phyloP scores from a whole-genome alignment of 2,113 vertebrate species.

The Taurulus bubalis region DNA sequence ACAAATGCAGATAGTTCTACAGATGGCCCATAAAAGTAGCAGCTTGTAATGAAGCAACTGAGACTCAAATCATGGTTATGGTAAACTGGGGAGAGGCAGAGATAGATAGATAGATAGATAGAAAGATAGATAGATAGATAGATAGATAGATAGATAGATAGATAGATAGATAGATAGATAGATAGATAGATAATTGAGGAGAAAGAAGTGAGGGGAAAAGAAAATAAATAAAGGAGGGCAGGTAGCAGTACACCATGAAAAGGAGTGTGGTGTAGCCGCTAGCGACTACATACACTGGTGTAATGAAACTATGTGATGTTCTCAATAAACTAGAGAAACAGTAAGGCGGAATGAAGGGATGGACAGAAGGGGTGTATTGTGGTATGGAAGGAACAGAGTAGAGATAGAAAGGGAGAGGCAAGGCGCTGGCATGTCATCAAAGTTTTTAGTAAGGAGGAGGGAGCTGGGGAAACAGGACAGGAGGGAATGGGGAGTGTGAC shows the following conservation, averaged over 20 bases:
- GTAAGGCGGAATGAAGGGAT: slow-evolving; percentile 35
- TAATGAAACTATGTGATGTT: slow-evolving; percentile 72
- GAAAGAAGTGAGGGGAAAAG: slow-evolving; percentile 47
- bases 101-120: slow-evolving; percentile 26
- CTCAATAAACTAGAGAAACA: slow-evolving; percentile 61
- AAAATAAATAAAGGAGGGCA: slow-evolving; percentile 68
- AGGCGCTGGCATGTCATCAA: slow-evolving; percentile 37
- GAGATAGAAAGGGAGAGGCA: not conserved
- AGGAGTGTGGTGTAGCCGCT: slow-evolving; percentile 54
- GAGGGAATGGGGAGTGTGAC: slow-evolving; percentile 8
- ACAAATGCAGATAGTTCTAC: slow-evolving; percentile 76
- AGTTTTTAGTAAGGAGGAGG: slow-evolving; percentile 38
- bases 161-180: slow-evolving; percentile 53
- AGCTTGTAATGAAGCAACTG: slow-evolving; percentile 82
- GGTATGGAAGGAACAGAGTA: slow-evolving; percentile 5
- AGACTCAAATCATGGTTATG: slow-evolving; percentile 81
- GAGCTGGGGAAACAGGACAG: not conserved
- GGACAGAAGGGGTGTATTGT: slow-evolving; percentile 37
- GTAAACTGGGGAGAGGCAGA: slow-evolving; percentile 69
- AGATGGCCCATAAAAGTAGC: slow-evolving; percentile 83
- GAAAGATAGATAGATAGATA: slow-evolving; percentile 47
- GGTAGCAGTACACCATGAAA: slow-evolving; percentile 65
- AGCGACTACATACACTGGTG: slow-evolving; percentile 70
- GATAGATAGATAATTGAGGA: slow-evolving; percentile 39
- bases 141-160: slow-evolving; percentile 39